Evolutionary conservation across 2,888 invertebrate genomes (phyloP).

Genomic region (Prionchulus punctatus): DNA sequence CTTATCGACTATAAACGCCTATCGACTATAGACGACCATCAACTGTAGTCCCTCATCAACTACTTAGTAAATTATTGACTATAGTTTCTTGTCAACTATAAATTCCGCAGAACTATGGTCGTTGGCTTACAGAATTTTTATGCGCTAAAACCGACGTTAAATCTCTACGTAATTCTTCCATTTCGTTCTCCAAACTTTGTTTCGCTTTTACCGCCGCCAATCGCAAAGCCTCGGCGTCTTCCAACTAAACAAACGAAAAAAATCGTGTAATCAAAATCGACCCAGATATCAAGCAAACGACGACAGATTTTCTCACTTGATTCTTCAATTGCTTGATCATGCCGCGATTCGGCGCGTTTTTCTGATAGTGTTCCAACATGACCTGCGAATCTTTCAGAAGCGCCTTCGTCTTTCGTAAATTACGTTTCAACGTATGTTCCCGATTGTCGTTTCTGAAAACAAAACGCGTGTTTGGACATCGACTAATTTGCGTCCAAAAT

Average conservation of each 20-base stretch:
- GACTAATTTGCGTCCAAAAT: background rate
- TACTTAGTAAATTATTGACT: no score
- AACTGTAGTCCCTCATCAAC: no score
- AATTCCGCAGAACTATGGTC: no score
- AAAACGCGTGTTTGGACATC: background rate
- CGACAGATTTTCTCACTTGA: constrained; percentile 41
- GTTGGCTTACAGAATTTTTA: no score
- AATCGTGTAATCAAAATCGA: background rate
- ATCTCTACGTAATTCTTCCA: constrained; percentile 60
- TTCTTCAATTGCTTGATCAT: constrained; percentile 59
- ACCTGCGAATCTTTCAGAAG: constrained; percentile 75
- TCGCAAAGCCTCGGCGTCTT: constrained; percentile 72
- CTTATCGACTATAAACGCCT: no score
- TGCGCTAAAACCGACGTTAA: constrained; percentile 30
- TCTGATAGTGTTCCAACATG: constrained; percentile 70
- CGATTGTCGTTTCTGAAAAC: constrained; percentile 26
- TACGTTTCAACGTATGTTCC: constrained; percentile 50
- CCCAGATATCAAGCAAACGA: background rate
- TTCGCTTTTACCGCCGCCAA: constrained; percentile 67
- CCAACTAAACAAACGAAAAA: constrained; percentile 45
- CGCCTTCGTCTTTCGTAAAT: constrained; percentile 72
- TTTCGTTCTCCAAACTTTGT: constrained; percentile 66
- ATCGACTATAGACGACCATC: no score
- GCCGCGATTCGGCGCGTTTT: constrained; percentile 55
- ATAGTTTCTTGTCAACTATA: no score